Base-by-base conservation (phyloP, 1,140 invertebrate genomes). In the Hycleus cichorii region DNA sequence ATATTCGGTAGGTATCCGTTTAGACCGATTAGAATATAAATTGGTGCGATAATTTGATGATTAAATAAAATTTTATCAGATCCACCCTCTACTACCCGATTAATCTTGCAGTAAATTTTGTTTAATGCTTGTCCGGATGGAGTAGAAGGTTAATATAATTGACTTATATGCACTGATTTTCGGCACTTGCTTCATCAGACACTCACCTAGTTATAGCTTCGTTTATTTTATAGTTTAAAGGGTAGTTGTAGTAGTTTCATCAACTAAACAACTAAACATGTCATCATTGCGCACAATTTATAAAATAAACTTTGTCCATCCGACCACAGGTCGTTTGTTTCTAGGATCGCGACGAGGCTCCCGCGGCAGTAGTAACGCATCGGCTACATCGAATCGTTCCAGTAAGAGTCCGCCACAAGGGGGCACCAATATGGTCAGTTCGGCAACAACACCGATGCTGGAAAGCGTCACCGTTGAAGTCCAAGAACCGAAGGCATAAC, bases 341-440 rank as follows among this genome's bases (percentile, higher is more conserved):
- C 72, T 78, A 86, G 84, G 83, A 57, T 85, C 83, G 57, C 76
- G 83, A 49, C 78, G 83, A 49, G 83, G 83, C 49, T 85, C 83
- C 51, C 78, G 81, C 65, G 81, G 81, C 4, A 86, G 84, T 70
- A 85, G 81, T 59, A 84, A 81, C 54, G 79, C 82, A 51, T 85
- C 84, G 2, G 81, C 78, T 18, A 50, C 78, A 3, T 84, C 83
- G 7, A 74, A 69, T 52, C 76, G 76, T 59, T 78, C 78, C 47
- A 76, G 71, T 56, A 80, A 77, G 64, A 80, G 78, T 64, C 77
- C 78, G n/a, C 72, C 69, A 42, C 46, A 65, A 52, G 53, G 72
- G 32, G 66, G 69, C 51, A 71, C 74, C 63, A 60, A 62, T 39
- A 25, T 45, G 32, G 61, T 68, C 32, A 71, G 59, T 54, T 74